Evolutionary conservation across 1,140 invertebrate genomes (phyloP).

Genomic region (Wiebesia pumilae): DNA sequence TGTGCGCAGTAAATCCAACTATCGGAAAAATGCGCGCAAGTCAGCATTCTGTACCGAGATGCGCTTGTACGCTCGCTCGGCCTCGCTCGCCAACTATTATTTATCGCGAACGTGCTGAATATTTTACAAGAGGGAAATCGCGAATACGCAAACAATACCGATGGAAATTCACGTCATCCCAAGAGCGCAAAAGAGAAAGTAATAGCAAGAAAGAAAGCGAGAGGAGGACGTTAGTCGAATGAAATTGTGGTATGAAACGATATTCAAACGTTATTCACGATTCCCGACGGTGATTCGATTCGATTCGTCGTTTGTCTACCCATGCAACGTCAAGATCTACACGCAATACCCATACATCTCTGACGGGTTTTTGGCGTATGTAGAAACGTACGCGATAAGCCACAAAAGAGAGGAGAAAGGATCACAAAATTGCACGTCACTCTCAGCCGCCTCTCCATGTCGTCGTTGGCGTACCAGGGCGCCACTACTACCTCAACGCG

Average conservation of each 20-base stretch:
- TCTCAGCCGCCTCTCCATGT: not conserved
- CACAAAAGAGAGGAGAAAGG: not conserved
- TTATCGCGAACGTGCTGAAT: slow-evolving; percentile 5
- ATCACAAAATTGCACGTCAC: slow-evolving; percentile 7
- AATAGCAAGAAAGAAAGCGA: not conserved
- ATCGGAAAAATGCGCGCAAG: not conserved
- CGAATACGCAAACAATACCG: not conserved
- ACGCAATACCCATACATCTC: too few species aligned
- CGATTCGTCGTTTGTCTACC: too few species aligned
- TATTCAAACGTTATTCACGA: not conserved
- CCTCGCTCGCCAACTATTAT: not conserved
- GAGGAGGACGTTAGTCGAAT: not conserved
- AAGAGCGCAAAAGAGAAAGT: too few species aligned
- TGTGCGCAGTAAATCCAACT: slow-evolving; percentile 8
- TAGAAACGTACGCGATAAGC: not conserved
- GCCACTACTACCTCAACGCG: not conserved
- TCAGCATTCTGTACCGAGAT: not conserved
- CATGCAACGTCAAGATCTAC: too few species aligned
- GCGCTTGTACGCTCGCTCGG: not conserved
- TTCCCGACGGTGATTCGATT: not conserved
- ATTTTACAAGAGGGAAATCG: slow-evolving; percentile 1
- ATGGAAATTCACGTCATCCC: not conserved
- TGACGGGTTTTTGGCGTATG: not conserved
- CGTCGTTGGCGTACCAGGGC: not conserved
- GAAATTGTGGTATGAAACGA: not conserved